Percentiles rank a stretch among this genome's conserved stretches.
phyloP scores from a whole-genome alignment of 2,797 vertebrate species.

The Micropoecilia bifurca region DNA sequence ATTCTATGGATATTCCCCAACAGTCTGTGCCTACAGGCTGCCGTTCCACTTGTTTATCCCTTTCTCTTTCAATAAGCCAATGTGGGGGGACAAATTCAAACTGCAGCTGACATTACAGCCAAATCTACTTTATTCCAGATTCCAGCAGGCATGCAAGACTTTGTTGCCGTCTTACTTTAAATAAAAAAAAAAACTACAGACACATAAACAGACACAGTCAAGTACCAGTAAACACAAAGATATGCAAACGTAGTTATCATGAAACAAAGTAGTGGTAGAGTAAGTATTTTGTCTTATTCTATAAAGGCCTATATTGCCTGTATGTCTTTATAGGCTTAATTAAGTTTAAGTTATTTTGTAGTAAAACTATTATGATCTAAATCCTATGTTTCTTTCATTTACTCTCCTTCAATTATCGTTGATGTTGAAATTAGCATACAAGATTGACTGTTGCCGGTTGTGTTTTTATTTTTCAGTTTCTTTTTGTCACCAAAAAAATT shows the following conservation, averaged over 20 bases:
- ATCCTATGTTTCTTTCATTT: not conserved
- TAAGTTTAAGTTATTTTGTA: not conserved
- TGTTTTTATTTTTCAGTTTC: not conserved
- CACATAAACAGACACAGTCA: constrained; percentile 23
- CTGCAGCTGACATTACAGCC: constrained; percentile 58
- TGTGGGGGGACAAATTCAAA: constrained; percentile 61
- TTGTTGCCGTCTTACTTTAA: constrained; percentile 36
- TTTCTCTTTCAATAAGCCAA: constrained; percentile 65
- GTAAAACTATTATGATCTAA: not conserved
- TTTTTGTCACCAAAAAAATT: not conserved
- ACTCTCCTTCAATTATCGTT: not conserved
- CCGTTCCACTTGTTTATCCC: constrained; percentile 69
- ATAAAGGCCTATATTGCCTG: no score
- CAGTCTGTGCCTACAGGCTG: constrained; percentile 49
- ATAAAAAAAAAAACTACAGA: constrained; percentile 31
- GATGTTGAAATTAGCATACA: not conserved
- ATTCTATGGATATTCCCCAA: constrained; percentile 61
- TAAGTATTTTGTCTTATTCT: not conserved
- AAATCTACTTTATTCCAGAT: constrained; percentile 57
- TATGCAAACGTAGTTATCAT: constrained; percentile 29
- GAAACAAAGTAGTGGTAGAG: constrained; percentile 8
- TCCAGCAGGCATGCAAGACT: constrained; percentile 48
- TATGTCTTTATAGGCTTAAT: no score
- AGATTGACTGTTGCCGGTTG: not conserved
- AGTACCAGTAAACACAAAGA: constrained; percentile 40